Conservation (phyloP, 2,113 vertebrate species). For the Litocranius walleri region DNA sequence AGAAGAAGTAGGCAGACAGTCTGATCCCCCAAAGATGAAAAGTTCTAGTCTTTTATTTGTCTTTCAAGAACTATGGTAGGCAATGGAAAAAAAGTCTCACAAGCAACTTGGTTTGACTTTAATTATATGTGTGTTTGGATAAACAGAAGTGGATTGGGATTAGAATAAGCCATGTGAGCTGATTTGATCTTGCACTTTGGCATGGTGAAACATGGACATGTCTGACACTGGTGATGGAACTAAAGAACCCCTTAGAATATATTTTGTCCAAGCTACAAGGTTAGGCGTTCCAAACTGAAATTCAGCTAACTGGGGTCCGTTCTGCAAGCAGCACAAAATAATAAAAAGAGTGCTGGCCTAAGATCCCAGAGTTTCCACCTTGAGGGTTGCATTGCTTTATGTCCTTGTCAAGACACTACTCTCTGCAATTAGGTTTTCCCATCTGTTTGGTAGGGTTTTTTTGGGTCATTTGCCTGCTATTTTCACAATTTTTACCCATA, state of each 20-base stretch:
- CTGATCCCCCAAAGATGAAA: background rate
- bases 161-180: background rate
- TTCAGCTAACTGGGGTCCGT: background rate
- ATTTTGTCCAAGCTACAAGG: background rate
- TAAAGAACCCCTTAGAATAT: background rate
- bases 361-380: background rate
- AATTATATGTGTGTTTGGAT: background rate
- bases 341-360: background rate
- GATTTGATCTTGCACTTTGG: background rate
- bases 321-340: background rate
- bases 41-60: background rate
- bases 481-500: background rate
- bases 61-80: background rate
- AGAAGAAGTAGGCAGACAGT: background rate
- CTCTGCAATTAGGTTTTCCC: background rate
- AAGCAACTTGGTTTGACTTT: background rate
- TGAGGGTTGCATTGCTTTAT: fast-evolving
- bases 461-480: background rate
- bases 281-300: background rate
- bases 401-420: background rate
- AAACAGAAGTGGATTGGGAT: background rate
- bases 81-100: background rate
- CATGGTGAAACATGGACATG: background rate
- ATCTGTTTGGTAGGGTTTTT: background rate
- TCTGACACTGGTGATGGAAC: background rate